Conservation (phyloP, 1,140 invertebrate species). For the Oscheius sp. region DNA sequence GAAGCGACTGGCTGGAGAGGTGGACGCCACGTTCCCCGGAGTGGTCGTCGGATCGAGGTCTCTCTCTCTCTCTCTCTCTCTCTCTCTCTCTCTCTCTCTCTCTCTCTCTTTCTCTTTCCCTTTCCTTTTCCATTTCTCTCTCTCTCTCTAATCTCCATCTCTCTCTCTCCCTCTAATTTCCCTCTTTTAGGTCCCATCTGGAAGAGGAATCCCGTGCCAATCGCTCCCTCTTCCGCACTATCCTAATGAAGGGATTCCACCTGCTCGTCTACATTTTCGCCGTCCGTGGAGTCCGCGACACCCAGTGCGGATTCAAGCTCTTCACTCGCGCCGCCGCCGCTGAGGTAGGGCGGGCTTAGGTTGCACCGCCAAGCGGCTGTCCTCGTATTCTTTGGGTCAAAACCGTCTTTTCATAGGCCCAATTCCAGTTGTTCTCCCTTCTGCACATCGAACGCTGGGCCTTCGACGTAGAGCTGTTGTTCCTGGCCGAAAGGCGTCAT, state of each 20-base stretch:
- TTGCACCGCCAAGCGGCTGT: too few species aligned
- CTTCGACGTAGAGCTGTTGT: constrained; percentile 96
- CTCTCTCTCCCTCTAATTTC: too few species aligned
- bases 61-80: too few species aligned
- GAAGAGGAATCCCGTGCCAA: constrained; percentile 83
- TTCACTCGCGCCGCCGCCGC: constrained; percentile 80
- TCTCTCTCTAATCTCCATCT: too few species aligned
- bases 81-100: too few species aligned
- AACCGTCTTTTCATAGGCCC: too few species aligned
- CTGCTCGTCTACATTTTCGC: constrained; percentile 88
- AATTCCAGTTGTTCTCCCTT: constrained; percentile 72
- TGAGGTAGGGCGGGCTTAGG: too few species aligned
- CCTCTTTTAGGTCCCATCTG: too few species aligned
- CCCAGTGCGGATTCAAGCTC: constrained; percentile 98
- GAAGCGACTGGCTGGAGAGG: constrained; percentile 25
- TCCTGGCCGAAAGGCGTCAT: constrained; percentile 80
- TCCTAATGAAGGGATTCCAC: constrained; percentile 98
- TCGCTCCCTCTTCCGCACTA: constrained; percentile 77
- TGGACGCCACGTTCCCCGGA: constrained; percentile 52
- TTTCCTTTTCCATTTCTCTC: too few species aligned
- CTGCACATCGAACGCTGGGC: constrained; percentile 98
- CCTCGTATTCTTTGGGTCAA: too few species aligned
- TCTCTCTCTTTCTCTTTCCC: too few species aligned
- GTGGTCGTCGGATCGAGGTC: constrained; percentile 53
- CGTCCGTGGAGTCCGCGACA: constrained; percentile 81